These are phyloP conservation scores for Eubasilissa splendida DNA, from an alignment of 2,888 invertebrate genomes.

Conservation along the genomic window DNA sequence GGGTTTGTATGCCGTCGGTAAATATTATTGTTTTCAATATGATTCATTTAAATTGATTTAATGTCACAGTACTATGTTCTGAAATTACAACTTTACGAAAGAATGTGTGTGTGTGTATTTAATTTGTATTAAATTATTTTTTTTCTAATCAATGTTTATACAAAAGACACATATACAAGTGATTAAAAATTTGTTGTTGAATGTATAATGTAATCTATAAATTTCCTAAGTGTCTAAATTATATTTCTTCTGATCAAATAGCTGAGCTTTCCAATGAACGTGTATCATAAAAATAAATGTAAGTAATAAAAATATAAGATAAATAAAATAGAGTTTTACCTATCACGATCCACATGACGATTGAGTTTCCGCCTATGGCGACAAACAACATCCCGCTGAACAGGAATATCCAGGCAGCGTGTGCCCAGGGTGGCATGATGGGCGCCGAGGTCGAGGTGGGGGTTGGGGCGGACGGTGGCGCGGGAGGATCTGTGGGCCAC, in stretches of 20 bases:
- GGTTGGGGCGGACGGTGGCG: slow-evolving; percentile 59
- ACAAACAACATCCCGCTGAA: slow-evolving; percentile 85
- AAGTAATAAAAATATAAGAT: background rate
- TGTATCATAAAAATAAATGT: background rate
- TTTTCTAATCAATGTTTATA: too few species aligned
- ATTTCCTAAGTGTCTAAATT: too few species aligned
- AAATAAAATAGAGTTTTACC: slow-evolving; percentile 70
- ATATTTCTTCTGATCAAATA: background rate
- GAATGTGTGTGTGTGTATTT: too few species aligned
- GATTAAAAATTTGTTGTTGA: too few species aligned
- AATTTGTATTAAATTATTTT: too few species aligned
- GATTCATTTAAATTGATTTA: too few species aligned
- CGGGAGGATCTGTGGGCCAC: slow-evolving; percentile 48
- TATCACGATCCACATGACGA: slow-evolving; percentile 94
- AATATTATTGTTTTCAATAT: too few species aligned
- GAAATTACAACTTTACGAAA: too few species aligned
- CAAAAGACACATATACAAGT: too few species aligned
- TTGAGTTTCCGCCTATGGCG: slow-evolving; percentile 89
- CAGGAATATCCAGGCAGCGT: slow-evolving; percentile 82
- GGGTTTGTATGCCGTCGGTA: too few species aligned
- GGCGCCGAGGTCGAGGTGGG: slow-evolving; percentile 59
- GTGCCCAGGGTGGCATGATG: slow-evolving; percentile 76
- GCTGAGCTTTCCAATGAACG: background rate
- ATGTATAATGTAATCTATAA: too few species aligned
- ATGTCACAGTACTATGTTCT: too few species aligned